phyloP scores from a whole-genome alignment of 1,140 invertebrate genomes.

The Tetraneura akinire region DNA sequence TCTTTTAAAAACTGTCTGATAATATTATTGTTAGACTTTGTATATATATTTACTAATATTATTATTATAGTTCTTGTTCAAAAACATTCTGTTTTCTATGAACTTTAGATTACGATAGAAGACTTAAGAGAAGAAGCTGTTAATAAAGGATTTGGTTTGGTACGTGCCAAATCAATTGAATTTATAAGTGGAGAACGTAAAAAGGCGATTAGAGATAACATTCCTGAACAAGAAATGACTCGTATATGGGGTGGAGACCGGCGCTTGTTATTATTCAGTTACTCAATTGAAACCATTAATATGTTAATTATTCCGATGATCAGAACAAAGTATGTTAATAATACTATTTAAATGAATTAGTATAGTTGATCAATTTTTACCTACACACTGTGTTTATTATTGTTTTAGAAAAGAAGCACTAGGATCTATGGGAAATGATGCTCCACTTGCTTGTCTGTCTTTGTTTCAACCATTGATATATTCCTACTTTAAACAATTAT shows the following conservation, averaged over 20 bases:
- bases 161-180: conserved; percentile 53
- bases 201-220: conserved; percentile 52
- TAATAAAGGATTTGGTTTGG: conserved; percentile 52
- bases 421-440: conserved; percentile 99
- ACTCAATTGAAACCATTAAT: conserved; percentile 93
- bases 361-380: background rate
- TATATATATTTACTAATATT: conserved; percentile 1
- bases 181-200: conserved; percentile 54
- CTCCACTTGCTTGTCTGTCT: conserved; percentile 93
- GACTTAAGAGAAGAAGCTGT: conserved; percentile 64
- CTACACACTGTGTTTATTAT: too few species aligned
- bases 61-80: background rate
- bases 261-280: conserved; percentile 87
- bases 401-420: conserved; percentile 90
- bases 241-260: conserved; percentile 74
- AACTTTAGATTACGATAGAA: conserved; percentile 68
- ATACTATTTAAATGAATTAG: conserved; percentile 21
- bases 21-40: background rate
- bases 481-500: conserved; percentile 99
- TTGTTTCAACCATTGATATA: conserved; percentile 91
- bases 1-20: background rate
- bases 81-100: background rate
- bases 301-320: conserved; percentile 95
- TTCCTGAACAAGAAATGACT: conserved; percentile 56
- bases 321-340: conserved; percentile 79